phyloP scores from a whole-genome alignment of 2,888 invertebrate genomes.

The Callimorpha dominula region DNA sequence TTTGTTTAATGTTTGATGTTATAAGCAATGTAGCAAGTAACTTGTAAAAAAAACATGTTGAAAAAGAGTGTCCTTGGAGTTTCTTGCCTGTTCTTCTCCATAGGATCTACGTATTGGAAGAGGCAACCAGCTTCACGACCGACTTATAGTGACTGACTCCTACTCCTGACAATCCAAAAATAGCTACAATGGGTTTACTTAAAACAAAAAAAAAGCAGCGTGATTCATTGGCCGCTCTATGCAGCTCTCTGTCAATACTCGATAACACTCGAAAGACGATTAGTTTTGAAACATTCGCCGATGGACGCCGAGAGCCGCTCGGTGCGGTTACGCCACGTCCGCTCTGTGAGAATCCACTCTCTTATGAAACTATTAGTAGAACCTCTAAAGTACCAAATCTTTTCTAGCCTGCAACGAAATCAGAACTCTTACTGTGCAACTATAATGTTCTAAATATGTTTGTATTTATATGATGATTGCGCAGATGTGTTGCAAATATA shows the following conservation, averaged over 20 bases:
- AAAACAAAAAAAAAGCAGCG: too few relatives aligned
- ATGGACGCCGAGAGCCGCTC: neutral
- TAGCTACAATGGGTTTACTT: too few relatives aligned
- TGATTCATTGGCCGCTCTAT: neutral
- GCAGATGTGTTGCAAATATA: conserved; percentile 46
- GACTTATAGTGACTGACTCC: too few relatives aligned
- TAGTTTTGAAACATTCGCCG: neutral
- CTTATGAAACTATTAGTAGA: conserved; percentile 39
- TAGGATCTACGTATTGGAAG: too few relatives aligned
- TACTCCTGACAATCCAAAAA: too few relatives aligned
- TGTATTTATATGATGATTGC: conserved; percentile 24
- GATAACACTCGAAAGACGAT: neutral
- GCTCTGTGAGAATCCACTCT: conserved; percentile 6
- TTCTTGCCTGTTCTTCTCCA: too few relatives aligned
- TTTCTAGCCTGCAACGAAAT: conserved; percentile 17
- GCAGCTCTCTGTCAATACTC: neutral
- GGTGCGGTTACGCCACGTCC: conserved; percentile 20
- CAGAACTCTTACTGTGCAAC: conserved; percentile 12
- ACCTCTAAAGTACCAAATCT: conserved; percentile 19
- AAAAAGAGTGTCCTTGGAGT: too few relatives aligned
- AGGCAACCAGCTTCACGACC: too few relatives aligned
- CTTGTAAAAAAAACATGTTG: too few relatives aligned
- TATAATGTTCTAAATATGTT: conserved; percentile 27
- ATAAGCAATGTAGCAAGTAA: too few relatives aligned
- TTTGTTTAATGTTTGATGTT: too few relatives aligned